These are phyloP conservation scores for Triplophysa tibetana DNA, from an alignment of 2,113 vertebrate species.

Conservation along the genomic window DNA sequence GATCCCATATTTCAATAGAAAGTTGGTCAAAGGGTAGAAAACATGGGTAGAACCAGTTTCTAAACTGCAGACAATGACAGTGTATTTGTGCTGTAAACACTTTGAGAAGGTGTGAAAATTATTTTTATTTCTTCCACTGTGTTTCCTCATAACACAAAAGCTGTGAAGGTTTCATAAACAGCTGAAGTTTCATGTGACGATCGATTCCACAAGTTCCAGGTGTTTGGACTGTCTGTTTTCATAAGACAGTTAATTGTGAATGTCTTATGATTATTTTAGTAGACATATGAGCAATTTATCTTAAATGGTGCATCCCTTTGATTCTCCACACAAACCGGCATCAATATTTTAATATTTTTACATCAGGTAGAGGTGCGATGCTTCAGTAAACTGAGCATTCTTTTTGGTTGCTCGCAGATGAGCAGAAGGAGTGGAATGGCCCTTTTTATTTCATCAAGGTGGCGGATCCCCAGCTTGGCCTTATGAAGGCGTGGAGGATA, in stretches of 20 bases:
- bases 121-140: conserved; percentile 10
- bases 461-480: conserved; percentile 92
- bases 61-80: conserved; percentile 12
- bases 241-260: conserved; percentile 55
- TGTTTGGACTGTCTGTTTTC: background rate
- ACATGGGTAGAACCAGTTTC: conserved; percentile 51
- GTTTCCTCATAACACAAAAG: conserved; percentile 24
- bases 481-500: conserved; percentile 90
- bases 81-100: conserved; percentile 25
- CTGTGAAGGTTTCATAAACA: conserved; percentile 2
- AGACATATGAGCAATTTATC: background rate
- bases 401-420: conserved; percentile 67
- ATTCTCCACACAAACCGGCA: conserved; percentile 21
- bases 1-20: background rate
- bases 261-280: conserved; percentile 52
- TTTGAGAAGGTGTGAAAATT: conserved; percentile 1
- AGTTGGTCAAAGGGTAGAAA: conserved; percentile 45
- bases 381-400: conserved; percentile 4
- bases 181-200: background rate
- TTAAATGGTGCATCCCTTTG: conserved; percentile 49
- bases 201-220: conserved; percentile 2
- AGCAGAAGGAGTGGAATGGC: conserved; percentile 83
- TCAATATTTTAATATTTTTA: conserved; percentile 54
- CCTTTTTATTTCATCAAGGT: conserved; percentile 94
- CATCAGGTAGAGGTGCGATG: conserved; percentile 4